Conservation (phyloP, 30 jellyfish, hydroid and myxozoan species). For the Sanderia malayensis region DNA sequence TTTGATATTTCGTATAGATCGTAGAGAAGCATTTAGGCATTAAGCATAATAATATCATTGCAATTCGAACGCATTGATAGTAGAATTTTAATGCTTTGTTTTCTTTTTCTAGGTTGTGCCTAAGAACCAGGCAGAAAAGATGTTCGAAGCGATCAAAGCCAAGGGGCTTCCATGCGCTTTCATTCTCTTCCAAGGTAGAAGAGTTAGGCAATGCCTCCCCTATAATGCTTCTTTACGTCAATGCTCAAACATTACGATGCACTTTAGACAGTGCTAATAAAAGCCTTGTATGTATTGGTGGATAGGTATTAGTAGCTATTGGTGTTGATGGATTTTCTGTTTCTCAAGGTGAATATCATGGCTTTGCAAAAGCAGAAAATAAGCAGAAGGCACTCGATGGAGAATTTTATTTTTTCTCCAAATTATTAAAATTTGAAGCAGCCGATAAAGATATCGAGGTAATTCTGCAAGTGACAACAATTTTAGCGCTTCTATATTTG, state of each 20-base stretch:
- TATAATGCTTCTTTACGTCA: too few species aligned
- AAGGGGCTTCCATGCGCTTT: conserved; percentile 78
- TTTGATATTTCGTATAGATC: too few species aligned
- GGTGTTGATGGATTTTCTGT: too few species aligned
- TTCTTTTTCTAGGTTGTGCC: conserved; percentile 68
- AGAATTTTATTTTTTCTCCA: conserved; percentile 79
- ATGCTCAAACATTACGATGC: too few species aligned
- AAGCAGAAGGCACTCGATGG: conserved; percentile 84
- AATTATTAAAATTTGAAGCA: conserved; percentile 62
- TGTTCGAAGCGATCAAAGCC: conserved; percentile 68
- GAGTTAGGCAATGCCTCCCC: too few species aligned
- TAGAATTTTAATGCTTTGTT: neutral
- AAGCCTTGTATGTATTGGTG: too few species aligned
- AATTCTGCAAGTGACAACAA: too few species aligned
- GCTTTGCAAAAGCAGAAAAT: conserved; percentile 76
- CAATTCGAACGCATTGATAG: neutral
- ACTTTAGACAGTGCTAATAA: too few species aligned
- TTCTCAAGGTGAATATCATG: conserved; percentile 93
- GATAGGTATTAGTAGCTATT: too few species aligned
- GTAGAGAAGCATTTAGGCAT: too few species aligned
- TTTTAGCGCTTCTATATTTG: too few species aligned
- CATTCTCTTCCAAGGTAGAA: conserved; percentile 61
- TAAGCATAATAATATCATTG: too few species aligned
- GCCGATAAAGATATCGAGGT: conserved; percentile 94
- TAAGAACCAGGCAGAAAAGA: conserved; percentile 68